phyloP scores from a whole-genome alignment of 2,797 vertebrate species.

The Malurus leucopterus region DNA sequence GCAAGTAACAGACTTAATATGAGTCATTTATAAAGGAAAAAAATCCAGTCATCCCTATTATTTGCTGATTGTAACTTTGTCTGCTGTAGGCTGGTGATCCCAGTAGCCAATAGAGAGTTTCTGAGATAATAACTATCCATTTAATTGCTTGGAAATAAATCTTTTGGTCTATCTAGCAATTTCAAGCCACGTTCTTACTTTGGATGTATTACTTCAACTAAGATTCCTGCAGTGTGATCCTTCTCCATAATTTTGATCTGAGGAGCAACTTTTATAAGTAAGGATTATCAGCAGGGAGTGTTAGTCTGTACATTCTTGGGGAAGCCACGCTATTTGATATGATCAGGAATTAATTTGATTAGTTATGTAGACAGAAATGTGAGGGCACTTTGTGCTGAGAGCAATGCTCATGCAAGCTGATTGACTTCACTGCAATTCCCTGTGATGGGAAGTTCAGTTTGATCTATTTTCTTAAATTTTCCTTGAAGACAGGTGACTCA shows the following conservation, averaged over 20 bases:
- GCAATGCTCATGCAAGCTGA: slow-evolving; percentile 9
- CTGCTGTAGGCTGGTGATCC: not conserved
- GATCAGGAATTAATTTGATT: slow-evolving; percentile 37
- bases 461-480: slow-evolving; percentile 47
- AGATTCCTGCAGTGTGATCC: not conserved
- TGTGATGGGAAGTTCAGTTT: slow-evolving; percentile 31
- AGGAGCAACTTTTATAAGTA: not conserved
- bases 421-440: slow-evolving; percentile 11
- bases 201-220: not conserved
- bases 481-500: slow-evolving; percentile 32
- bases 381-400: slow-evolving; percentile 7
- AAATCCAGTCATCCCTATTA: slow-evolving; percentile 22
- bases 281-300: not conserved
- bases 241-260: not conserved
- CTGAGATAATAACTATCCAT: not conserved
- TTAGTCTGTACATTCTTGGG: not conserved
- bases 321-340: not conserved
- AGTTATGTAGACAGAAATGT: not conserved
- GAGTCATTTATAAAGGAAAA: slow-evolving; percentile 38
- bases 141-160: not conserved
- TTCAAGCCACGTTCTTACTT: not conserved
- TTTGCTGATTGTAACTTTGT: not conserved
- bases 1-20: slow-evolving; percentile 29
- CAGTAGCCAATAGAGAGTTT: slow-evolving; percentile 3
- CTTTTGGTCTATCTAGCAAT: not conserved